Conservation (phyloP, 2,113 vertebrate genomes). For the Ictidomys tridecemlineatus region DNA sequence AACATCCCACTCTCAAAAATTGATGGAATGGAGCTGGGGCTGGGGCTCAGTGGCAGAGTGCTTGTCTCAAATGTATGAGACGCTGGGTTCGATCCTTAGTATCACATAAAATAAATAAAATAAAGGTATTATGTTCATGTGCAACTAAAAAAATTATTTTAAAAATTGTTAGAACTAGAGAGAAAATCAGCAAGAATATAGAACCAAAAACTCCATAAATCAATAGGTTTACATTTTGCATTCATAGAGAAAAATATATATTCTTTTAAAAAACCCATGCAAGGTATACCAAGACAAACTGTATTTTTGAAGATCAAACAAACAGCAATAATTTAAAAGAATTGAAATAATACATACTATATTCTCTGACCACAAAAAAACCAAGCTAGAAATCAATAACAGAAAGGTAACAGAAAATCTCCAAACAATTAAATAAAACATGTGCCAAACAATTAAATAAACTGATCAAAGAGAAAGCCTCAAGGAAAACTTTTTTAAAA, state of each 20-base stretch:
- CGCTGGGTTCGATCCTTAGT: too few relatives aligned
- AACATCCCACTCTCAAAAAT: too few relatives aligned
- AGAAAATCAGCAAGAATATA: background rate
- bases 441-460: background rate
- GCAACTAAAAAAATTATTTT: too few relatives aligned
- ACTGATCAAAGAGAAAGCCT: background rate
- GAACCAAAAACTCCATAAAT: background rate
- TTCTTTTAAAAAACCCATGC: background rate
- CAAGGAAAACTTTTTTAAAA: background rate
- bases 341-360: background rate
- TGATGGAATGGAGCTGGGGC: too few relatives aligned
- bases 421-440: background rate
- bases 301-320: background rate
- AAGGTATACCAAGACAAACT: background rate
- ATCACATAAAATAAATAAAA: too few relatives aligned
- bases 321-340: background rate
- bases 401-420: background rate
- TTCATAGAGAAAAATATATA: background rate
- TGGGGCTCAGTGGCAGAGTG: too few relatives aligned
- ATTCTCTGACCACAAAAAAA: background rate
- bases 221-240: background rate
- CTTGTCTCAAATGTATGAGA: too few relatives aligned
- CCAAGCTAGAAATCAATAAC: background rate
- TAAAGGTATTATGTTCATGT: too few relatives aligned
- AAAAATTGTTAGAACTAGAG: background rate